Conservation (phyloP, 1,140 invertebrate species). For the Brachionus rubens region DNA sequence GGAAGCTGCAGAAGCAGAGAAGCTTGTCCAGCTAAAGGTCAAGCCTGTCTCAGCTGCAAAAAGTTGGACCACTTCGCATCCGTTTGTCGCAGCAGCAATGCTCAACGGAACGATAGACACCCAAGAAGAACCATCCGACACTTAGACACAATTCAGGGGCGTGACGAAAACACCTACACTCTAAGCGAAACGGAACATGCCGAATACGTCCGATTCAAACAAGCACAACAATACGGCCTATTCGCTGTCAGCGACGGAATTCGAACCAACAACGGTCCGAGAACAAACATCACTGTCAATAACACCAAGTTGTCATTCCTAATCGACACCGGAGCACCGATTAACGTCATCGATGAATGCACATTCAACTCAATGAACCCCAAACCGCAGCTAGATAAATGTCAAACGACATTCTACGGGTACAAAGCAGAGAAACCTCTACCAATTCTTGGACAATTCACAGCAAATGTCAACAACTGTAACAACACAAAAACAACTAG, state of each 20-base stretch:
- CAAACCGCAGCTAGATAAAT: not conserved
- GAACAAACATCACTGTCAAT: no score
- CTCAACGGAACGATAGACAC: not conserved
- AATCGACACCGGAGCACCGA: not conserved
- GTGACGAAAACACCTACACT: no score
- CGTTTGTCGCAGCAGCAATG: no score
- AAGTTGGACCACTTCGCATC: not conserved
- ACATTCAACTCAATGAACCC: not conserved
- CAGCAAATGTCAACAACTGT: no score
- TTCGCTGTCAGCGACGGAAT: not conserved
- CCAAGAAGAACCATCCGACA: not conserved
- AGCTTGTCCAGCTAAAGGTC: not conserved
- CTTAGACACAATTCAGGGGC: not conserved
- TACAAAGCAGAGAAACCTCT: not conserved
- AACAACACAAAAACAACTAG: no score
- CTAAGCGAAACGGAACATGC: no score
- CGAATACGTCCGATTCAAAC: no score
- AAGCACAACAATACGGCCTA: no score
- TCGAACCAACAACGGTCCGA: not conserved
- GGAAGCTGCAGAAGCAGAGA: not conserved
- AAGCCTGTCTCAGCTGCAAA: not conserved
- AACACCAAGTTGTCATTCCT: not conserved
- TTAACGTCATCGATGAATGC: slow-evolving; percentile 1
- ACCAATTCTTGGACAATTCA: no score
- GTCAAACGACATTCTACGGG: not conserved